Base-by-base conservation (phyloP, 2,888 invertebrate species). In the Nycteola revayana region DNA sequence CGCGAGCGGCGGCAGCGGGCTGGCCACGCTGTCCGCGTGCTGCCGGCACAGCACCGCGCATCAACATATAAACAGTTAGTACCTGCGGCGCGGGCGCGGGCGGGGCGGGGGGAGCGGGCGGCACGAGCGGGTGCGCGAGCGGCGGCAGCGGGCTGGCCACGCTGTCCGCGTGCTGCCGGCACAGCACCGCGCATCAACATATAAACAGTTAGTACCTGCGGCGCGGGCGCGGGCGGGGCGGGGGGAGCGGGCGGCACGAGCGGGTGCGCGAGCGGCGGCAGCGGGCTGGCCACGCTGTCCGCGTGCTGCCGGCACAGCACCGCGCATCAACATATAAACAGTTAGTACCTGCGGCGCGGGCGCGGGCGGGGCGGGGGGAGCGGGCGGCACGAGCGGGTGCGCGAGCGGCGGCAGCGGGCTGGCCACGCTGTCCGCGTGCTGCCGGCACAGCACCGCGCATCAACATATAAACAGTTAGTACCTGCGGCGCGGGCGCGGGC, bases 31-130 rank as follows among this genome's bases (percentile, higher is more conserved):
- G 45, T 83, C 87, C 1, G 75, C 73, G 68, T 84, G 85, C 51
- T 75, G 76, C 21, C 73, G 73, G 62, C 86, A 85, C 52, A 87
- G 75, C 49, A 65, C 42, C 6, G 79, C 72, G 51, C 89, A 89
- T 7, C 9, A 24, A 9, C 5, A n/a, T 1, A 1, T 9, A 9
- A 2, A 24, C 24, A 24, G 25, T n/a, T n/a, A n/a, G 11, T 11
- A 6, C 9, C 33, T 45, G 50, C 28, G 31, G 39, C 28, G 28
- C 18, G 43, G 42, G 52, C 14, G 34, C 42, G 61, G 57, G 53
- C 42, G 70, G 64, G 42, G 39, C 36, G 39, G 36, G 37, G 33
- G 49, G 32, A 20, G 21, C 28, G 29, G 51, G 55, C 36, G 66
- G 56, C 48, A n/a, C n/a, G n/a, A n/a, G n/a, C n/a, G n/a, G n/a